A percentile compares a stretch with the other conserved stretches of the same genome.
phyloP scores from a whole-genome alignment of 2,113 vertebrate species.

The Daphoenositta chrysoptera region DNA sequence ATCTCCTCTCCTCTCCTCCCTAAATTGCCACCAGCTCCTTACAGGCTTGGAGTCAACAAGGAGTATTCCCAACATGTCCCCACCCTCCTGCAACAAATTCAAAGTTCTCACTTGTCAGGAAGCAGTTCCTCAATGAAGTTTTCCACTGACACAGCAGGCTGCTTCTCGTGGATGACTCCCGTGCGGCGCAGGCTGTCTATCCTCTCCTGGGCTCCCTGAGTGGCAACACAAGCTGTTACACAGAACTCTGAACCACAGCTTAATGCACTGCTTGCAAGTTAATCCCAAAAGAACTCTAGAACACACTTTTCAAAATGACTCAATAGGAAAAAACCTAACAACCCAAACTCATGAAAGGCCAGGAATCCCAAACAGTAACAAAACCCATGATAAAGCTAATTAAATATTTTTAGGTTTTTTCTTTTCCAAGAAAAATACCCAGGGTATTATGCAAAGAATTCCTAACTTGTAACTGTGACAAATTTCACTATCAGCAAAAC shows the following conservation, averaged over 20 bases:
- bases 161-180: slow-evolving; percentile 90
- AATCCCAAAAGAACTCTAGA: not conserved
- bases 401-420: not conserved
- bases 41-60: not conserved
- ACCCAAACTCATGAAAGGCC: not conserved
- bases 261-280: not conserved
- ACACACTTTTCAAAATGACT: not conserved
- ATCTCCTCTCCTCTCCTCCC: not conserved
- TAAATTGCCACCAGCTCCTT: not conserved
- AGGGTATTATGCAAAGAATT: not conserved
- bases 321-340: accelerated
- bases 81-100: not conserved
- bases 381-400: not conserved
- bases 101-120: slow-evolving; percentile 89
- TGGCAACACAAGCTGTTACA: not conserved
- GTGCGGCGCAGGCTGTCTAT: slow-evolving; percentile 87
- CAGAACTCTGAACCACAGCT: not conserved
- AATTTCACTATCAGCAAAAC: not conserved
- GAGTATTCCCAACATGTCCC: not conserved
- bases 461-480: not conserved
- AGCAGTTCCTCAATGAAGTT: slow-evolving; percentile 96
- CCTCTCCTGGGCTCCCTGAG: slow-evolving; percentile 93
- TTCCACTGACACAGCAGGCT: slow-evolving; percentile 91
- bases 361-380: not conserved
- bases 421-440: not conserved